phyloP scores from a whole-genome alignment of 2,113 vertebrate species.

The Xyrauchen texanus region DNA sequence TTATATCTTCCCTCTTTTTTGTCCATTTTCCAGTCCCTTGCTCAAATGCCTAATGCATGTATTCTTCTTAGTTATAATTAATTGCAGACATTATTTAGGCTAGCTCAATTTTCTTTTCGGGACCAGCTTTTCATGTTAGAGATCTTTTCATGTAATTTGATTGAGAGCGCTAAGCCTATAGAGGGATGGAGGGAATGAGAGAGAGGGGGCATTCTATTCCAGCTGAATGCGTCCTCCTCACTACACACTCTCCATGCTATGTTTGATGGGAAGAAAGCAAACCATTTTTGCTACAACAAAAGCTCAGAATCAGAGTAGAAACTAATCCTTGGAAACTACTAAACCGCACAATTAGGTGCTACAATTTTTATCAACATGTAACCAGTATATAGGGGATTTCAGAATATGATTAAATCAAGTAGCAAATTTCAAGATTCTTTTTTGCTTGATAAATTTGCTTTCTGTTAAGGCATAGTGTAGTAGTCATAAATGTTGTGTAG shows the following conservation, averaged over 20 bases:
- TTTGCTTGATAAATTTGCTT: conserved; percentile 7
- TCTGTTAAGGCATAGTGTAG: background rate
- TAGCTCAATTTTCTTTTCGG: conserved; percentile 50
- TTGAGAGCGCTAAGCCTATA: conserved; percentile 55
- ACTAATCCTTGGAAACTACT: conserved; percentile 41
- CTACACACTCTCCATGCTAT: conserved; percentile 23
- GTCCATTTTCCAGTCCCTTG: conserved; percentile 36
- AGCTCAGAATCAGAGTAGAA: conserved; percentile 26
- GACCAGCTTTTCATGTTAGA: conserved; percentile 49
- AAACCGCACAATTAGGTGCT: conserved; percentile 26
- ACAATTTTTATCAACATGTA: background rate
- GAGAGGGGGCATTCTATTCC: conserved; percentile 37
- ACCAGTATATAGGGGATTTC: conserved; percentile 13
- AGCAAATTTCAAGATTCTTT: conserved; percentile 2
- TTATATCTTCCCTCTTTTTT: conserved; percentile 27
- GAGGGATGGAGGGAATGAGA: conserved; percentile 28
- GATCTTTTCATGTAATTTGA: conserved; percentile 60
- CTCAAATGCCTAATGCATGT: conserved; percentile 47
- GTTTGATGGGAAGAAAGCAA: conserved; percentile 46
- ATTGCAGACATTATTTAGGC: conserved; percentile 54
- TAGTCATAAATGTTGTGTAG: background rate
- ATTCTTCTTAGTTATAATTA: conserved; percentile 53
- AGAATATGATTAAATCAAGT: background rate
- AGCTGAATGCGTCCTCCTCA: conserved; percentile 33
- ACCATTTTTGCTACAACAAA: conserved; percentile 41